A percentile compares a stretch with the other conserved stretches of the same genome.
These are phyloP conservation scores for Empidonax alnorum DNA, from an alignment of 2,113 vertebrate genomes.

Conservation along the genomic window DNA sequence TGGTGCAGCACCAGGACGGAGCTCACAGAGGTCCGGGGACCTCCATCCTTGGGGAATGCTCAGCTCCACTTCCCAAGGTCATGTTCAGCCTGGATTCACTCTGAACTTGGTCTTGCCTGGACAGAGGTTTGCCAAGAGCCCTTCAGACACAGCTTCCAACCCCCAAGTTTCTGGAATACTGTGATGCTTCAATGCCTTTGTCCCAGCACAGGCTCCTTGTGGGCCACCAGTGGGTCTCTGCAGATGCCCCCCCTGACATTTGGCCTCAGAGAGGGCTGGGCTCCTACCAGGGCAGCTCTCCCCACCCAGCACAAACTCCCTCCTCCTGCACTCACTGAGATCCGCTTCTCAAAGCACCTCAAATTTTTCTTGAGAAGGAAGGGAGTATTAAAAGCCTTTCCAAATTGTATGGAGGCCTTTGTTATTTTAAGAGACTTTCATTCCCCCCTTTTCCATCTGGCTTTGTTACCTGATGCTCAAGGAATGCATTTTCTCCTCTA, in stretches of 20 bases:
- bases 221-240: background rate
- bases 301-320: background rate
- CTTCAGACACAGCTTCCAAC: background rate
- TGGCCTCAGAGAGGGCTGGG: background rate
- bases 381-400: background rate
- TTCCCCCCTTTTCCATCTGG: constrained; percentile 29
- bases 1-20: background rate
- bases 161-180: rapidly evolving
- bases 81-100: background rate
- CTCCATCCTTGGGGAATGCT: background rate
- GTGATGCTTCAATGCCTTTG: background rate
- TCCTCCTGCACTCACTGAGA: background rate
- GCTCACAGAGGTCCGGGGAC: background rate
- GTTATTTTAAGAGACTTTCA: constrained; percentile 45
- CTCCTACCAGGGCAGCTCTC: background rate
- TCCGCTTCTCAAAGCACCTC: background rate
- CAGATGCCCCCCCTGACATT: background rate
- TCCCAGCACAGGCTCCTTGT: background rate
- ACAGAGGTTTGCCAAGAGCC: background rate
- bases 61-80: background rate
- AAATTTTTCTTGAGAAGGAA: constrained; percentile 18
- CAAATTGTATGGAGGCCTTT: background rate
- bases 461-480: constrained; percentile 69
- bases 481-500: constrained; percentile 63
- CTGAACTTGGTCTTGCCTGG: background rate